phyloP scores from a whole-genome alignment of 1,140 invertebrate genomes.

The Papilio glaucus region DNA sequence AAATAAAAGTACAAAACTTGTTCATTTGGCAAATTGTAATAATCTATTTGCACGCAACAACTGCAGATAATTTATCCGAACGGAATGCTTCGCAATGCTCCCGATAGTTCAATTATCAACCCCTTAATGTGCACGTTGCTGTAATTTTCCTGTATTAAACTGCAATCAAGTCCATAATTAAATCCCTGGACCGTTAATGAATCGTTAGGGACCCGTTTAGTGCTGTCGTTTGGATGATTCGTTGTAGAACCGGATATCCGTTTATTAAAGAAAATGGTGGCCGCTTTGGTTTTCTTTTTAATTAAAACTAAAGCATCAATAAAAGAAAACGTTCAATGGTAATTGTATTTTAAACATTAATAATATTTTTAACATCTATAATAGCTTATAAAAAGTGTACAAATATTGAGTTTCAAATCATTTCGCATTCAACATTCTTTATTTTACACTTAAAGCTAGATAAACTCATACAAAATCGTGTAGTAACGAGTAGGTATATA shows the following conservation, averaged over 20 bases:
- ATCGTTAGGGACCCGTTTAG: not conserved
- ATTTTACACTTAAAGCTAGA: not conserved
- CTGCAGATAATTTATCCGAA: conserved; percentile 2
- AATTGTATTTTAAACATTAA: conserved; percentile 14
- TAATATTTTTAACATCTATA: not conserved
- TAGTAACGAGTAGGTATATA: too few species aligned
- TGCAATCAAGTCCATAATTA: conserved; percentile 20
- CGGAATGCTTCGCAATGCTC: not conserved
- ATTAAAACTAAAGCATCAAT: not conserved
- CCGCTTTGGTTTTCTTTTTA: not conserved
- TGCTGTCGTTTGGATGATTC: not conserved
- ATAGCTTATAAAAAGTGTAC: not conserved
- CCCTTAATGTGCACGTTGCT: conserved; percentile 6
- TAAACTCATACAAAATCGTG: not conserved
- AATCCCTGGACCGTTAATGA: conserved; percentile 21
- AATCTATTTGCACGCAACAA: not conserved
- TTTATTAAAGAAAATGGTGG: conserved; percentile 13
- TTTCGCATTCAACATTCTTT: not conserved
- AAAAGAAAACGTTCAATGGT: not conserved
- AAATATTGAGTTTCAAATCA: not conserved
- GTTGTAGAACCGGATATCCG: conserved; percentile 25
- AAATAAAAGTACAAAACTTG: not conserved
- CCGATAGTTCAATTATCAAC: conserved; percentile 20
- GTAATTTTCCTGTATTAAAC: conserved; percentile 26
- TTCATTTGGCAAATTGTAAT: not conserved